Evolutionary conservation across 2,888 invertebrate genomes (phyloP), one percentile per base, ranked within the genome.

Genomic region (Cylindroiulus punctatus): DNA sequence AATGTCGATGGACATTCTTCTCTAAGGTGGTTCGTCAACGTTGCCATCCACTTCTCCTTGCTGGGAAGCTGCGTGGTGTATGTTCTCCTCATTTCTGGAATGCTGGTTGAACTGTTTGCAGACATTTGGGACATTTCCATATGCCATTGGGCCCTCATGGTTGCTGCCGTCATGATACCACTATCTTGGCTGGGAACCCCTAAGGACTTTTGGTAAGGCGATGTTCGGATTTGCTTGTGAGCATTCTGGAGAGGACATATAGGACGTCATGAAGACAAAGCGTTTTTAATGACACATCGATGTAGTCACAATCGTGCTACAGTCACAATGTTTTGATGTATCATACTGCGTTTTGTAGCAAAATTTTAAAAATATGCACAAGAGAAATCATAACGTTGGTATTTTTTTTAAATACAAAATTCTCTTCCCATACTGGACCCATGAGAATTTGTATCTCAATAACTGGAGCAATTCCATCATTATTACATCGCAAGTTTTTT

Each of bases 41-140:
- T 83, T 26, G 19, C 52, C 0, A 32, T 84, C 44, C 44, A 44
- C 26, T 87, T 83, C 30, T 88, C 85, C 17, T 76, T 87, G 65
- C 94, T 94, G 89, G 94, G 94, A 0, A 93, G 93, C 0, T 92
- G 94, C 1, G 93, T 93, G 87, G 94, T 95, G 42, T 94, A 94
- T 89, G 90, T 95, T 36, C 91, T 95, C 88, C 90, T 95, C 87
- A 93, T 94, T 0, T 93, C 94, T 0, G 93, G 94, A 90, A 93
- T 94, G 88, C 90, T 94, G 42, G 93, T 93, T 89, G 92, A 93
- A 87, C 90, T 94, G 86, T 90, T 94, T 85, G 89, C 91, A 81
- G 87, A 91, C 36, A 89, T 93, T 47, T 88, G 92, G 57, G 89
- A 91, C 0, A 89, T 94, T 84, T 93, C 93, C 86, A 93, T 93